Conservation (phyloP, 2,888 invertebrate species). For the Sclerodermus sp. region DNA sequence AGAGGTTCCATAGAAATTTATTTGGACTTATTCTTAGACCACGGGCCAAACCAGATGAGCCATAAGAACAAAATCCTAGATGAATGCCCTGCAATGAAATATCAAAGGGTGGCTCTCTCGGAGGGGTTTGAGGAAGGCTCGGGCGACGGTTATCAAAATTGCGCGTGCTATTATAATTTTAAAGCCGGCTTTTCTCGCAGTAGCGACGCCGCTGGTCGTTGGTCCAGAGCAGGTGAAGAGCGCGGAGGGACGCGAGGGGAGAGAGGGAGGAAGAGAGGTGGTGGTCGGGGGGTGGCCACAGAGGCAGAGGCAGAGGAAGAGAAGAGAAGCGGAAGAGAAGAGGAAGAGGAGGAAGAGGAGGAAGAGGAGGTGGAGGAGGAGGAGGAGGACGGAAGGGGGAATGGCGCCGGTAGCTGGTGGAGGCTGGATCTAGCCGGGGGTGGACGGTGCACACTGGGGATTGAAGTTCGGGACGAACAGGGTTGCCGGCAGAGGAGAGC, state of each 20-base stretch:
- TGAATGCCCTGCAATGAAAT: too few relatives aligned
- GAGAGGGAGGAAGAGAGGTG: conserved; percentile 11
- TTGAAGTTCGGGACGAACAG: conserved; percentile 23
- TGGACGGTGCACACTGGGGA: conserved; percentile 16
- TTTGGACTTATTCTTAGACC: too few relatives aligned
- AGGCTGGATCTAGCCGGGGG: conserved; percentile 10
- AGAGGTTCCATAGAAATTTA: too few relatives aligned
- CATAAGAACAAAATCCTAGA: too few relatives aligned
- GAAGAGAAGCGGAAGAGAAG: conserved; percentile 1
- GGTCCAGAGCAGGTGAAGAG: conserved; percentile 3
- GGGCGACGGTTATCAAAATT: too few relatives aligned
- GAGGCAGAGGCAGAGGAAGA: conserved; percentile 5
- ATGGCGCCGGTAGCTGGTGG: conserved; percentile 8
- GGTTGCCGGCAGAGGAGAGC: conserved; percentile 25
- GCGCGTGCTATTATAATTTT: not conserved
- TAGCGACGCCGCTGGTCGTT: conserved; percentile 23
- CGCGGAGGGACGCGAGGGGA: not conserved
- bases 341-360: conserved; percentile 10
- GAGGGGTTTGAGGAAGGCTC: too few relatives aligned
- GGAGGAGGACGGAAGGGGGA: not conserved
- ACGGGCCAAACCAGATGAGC: too few relatives aligned
- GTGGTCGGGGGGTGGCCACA: conserved; percentile 6
- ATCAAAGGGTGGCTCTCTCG: too few relatives aligned
- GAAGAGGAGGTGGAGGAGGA: not conserved
- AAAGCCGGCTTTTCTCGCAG: conserved; percentile 27